A percentile compares a stretch with the other conserved stretches of the same genome.
These are phyloP conservation scores for Zaprionus gabonicus DNA, from an alignment of 1,140 invertebrate genomes.

Conservation along the genomic window DNA sequence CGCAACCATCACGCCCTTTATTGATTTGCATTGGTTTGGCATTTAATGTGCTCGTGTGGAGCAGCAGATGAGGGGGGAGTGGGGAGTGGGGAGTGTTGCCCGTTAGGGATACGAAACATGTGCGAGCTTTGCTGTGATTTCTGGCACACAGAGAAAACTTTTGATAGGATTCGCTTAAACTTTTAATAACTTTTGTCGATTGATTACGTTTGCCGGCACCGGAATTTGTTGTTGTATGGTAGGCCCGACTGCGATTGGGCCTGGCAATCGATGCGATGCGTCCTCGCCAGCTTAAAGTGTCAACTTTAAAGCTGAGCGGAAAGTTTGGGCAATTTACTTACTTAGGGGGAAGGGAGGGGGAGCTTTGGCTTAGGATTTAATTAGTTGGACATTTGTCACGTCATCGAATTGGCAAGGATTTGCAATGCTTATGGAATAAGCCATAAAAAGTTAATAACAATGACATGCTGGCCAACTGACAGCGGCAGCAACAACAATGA, in stretches of 20 bases:
- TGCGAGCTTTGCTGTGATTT: conserved; percentile 68
- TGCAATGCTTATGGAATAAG: conserved; percentile 78
- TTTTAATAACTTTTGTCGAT: conserved; percentile 83
- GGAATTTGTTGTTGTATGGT: conserved; percentile 15
- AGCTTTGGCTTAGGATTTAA: conserved; percentile 47
- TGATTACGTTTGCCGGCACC: conserved; percentile 58
- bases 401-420: conserved; percentile 67
- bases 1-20: conserved; percentile 34
- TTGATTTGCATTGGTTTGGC: conserved; percentile 70
- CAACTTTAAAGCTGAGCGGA: conserved; percentile 20
- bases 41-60: conserved; percentile 56
- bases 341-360: background rate
- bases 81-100: background rate
- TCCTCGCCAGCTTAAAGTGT: conserved; percentile 21
- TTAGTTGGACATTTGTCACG: conserved; percentile 71
- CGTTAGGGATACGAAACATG: conserved; percentile 36
- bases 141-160: conserved; percentile 52
- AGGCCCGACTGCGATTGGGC: conserved; percentile 17
- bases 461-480: conserved; percentile 61
- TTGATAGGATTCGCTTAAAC: conserved; percentile 62
- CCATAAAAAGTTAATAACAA: conserved; percentile 82
- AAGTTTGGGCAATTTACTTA: background rate
- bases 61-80: too few species aligned
- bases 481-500: conserved; percentile 1
- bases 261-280: conserved; percentile 40